Base-by-base conservation (phyloP, 2,113 vertebrate species). In the Oostethus manadensis region DNA sequence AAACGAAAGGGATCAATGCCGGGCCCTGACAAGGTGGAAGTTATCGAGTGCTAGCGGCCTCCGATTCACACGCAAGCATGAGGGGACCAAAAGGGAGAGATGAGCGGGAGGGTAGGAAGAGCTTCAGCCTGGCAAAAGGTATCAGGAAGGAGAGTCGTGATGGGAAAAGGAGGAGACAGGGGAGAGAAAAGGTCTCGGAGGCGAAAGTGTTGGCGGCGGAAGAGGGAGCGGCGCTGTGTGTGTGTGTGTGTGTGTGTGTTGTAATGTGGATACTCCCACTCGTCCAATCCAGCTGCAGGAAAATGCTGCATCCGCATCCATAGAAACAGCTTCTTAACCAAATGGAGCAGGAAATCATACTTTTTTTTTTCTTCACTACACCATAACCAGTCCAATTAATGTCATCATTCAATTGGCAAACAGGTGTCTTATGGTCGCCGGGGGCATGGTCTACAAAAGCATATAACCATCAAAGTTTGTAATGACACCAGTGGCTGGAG, bases 1-100 rank as follows among this genome's bases (percentile, higher is more conserved):
- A 59, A 51, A 42, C 9, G 1, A 74, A 50, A 60, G 64, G 64
- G 73, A 81, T 82, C 81, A 76, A 81, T 74, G 67, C 49, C 46
- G 64, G 74, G 68, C 66, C 74, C 75, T 63, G 74, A 85, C 83
- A 82, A 79, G 79, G 71, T 80, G 76, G 73, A 61, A 76, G 73
- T 82, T 84, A 82, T 86, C 78, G 82, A 86, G 77, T 80, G 74
- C 59, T 14, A 21, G 74, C 76, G 74, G 51, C 78, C 77, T 66
- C 75, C 73, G 82, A 81, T 82, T 66, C 71, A 56, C 29, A 62
- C 10, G 48, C 62, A 62, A 48, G 23, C 26, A 47, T 21, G 54
- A 38, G 49, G 46, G 50, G 68, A 45, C 1, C n/a, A 10, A 56
- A 77, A 53, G 57, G n/a, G 15, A 50, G 56, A 33, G 40, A 56